Evolutionary conservation across 2,113 vertebrate species (phyloP).

Genomic region (Pomatorhinus ruficollis): DNA sequence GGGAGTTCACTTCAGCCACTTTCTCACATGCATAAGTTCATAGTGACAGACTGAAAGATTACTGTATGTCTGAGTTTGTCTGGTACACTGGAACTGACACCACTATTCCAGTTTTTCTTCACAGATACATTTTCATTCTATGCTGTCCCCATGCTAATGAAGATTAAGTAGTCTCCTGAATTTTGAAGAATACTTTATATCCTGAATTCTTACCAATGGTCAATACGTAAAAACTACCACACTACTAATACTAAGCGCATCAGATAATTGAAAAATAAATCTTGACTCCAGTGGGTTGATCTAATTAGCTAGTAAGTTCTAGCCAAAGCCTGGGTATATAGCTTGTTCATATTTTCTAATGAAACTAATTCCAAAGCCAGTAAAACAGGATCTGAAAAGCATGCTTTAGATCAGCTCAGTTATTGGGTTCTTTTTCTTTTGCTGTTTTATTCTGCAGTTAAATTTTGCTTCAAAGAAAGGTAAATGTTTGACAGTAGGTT

Average conservation of each 20-base stretch:
- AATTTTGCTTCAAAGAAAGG: neutral
- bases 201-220: neutral
- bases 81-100: neutral
- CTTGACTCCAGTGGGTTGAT: neutral
- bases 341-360: neutral
- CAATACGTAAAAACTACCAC: neutral
- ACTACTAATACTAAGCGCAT: neutral
- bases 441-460: neutral
- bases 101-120: neutral
- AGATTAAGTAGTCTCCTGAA: neutral
- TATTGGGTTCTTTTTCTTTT: neutral
- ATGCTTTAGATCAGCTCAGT: neutral
- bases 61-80: neutral
- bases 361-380: neutral
- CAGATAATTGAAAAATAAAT: neutral
- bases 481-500: neutral
- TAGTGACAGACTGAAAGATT: neutral
- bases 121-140: neutral
- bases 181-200: neutral
- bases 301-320: neutral
- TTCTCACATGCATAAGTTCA: neutral
- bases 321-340: neutral
- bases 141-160: neutral
- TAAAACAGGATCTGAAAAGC: neutral
- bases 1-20: neutral